These are phyloP conservation scores for Lycaon pictus DNA, from an alignment of 2,113 vertebrate genomes.

Conservation along the genomic window DNA sequence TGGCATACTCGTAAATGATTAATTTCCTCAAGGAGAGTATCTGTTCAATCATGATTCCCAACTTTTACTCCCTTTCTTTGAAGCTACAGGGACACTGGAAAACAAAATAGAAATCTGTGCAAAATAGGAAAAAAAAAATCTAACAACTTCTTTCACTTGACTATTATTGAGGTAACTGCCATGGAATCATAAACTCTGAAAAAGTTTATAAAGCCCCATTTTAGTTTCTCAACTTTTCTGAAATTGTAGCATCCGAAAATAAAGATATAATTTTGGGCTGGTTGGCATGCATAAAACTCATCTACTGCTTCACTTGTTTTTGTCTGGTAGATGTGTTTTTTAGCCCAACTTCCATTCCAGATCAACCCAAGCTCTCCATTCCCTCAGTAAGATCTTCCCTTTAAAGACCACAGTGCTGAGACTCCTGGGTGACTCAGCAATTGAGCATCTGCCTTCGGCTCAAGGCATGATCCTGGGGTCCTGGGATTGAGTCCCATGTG, in stretches of 20 bases:
- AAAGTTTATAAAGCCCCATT: neutral
- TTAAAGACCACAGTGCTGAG: neutral
- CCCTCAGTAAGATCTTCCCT: neutral
- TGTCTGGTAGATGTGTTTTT: neutral
- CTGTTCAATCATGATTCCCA: neutral
- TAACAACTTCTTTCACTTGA: neutral
- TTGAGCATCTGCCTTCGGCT: too few relatives aligned
- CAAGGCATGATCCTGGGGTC: too few relatives aligned
- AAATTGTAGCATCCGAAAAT: neutral
- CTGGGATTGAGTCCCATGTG: too few relatives aligned
- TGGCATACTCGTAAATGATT: neutral
- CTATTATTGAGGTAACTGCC: neutral
- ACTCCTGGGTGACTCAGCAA: too few relatives aligned
- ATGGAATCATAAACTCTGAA: neutral
- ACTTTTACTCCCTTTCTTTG: neutral
- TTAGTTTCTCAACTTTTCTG: neutral
- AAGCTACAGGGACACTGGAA: neutral
- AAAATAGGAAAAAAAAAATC: neutral
- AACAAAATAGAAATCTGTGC: neutral
- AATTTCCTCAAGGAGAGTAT: neutral
- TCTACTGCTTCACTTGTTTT: neutral
- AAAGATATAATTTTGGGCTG: neutral
- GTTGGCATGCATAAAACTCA: neutral
- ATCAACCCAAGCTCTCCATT: neutral
- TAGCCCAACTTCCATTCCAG: neutral